Evolutionary conservation across 2,113 vertebrate genomes (phyloP), one percentile per base, ranked within the genome.

Genomic region (Tamias sibiricus): DNA sequence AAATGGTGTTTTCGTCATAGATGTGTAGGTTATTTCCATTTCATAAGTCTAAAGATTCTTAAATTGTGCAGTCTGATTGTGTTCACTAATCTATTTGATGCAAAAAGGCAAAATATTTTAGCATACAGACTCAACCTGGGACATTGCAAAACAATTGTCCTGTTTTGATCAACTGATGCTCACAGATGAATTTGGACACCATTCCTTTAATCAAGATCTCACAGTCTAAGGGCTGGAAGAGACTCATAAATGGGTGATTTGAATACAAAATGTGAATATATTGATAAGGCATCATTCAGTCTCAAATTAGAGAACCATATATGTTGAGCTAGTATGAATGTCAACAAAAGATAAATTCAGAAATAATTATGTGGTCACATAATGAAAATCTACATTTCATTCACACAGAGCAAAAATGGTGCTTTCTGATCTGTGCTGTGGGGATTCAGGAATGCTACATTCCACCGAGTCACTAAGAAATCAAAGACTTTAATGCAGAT

Each of bases 1-100:
- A 80, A 89, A 82, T 49, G 0, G 2, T 32, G 11, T 92, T 83
- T 95, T 87, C 14, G 75, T 90, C 37, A 89, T 44, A 81, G 42
- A 80, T 74, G 10, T 30, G 22, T 66, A 49, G 26, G 11, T 52
- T 91, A 68, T 75, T 91, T 81, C 32, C 49, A 92, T 86, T 95
- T 87, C 47, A 68, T 32, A 64, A 77, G 19, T 72, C n/a, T 59
- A 72, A 85, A 77, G 3, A 87, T 54, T 40, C 89, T 89, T 32
- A 30, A 71, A 77, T 8, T 49, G 7, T 40, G 16, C 4, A 57
- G 4, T 91, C 2, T 57, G 37, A 47, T 54, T 87, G 14, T 82
- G 57, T 77, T 87, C 94, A 57, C 22, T 64, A 19, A 87, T 83
- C 47, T 42, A 9, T 85, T 54, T 81, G 52, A 77, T 68, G 64